Evolutionary conservation across 92 coral and sea anemone genomes (phyloP), one percentile per base, ranked within the genome.

Genomic region (Phenganax stokvisi): DNA sequence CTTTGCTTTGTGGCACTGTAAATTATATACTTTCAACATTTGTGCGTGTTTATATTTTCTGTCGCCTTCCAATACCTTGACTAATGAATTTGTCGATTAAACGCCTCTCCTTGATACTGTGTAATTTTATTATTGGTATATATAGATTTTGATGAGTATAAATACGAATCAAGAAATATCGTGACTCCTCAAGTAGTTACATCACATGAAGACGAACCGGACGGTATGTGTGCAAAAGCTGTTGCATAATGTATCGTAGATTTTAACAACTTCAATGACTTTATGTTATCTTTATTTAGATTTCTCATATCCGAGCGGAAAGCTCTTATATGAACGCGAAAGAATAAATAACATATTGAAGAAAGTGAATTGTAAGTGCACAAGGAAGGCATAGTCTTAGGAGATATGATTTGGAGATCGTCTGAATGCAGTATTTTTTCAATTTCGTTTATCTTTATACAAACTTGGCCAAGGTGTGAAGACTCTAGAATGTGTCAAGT

Each of bases 131-230:
- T 28, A 44, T 37, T 37, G 47, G 47, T 37, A 5, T 55, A 78
- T 37, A 5, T 55, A 78, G 82, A 78, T 61, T 78, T 78, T 51
- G 73, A 78, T 52, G 82, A 78, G 51, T 78, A 78, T 13, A 78
- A 78, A 78, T 78, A 44, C 51, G 82, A 78, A 51, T 25, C 56
- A 1, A 72, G 82, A 10, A 78, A 78, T 63, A 60, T 78, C 0
- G 72, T 63, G 15, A 78, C 82, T 61, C 82, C 82, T 9, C 70
- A 78, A 53, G 82, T 63, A 0, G 51, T 72, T 8, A 47, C 16
- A 78, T 61, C 82, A 29, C 72, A 65, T 3, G 59, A 31, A 7
- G 57, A 61, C 37, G 29, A 61, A 51, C 15, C 2, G 28, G 67
- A 62, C 5, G 82, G 82, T 78, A 57, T 3, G 62, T 76, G 55